Base-by-base conservation (phyloP, 2,888 invertebrate genomes). In the Meandrusa payeni region DNA sequence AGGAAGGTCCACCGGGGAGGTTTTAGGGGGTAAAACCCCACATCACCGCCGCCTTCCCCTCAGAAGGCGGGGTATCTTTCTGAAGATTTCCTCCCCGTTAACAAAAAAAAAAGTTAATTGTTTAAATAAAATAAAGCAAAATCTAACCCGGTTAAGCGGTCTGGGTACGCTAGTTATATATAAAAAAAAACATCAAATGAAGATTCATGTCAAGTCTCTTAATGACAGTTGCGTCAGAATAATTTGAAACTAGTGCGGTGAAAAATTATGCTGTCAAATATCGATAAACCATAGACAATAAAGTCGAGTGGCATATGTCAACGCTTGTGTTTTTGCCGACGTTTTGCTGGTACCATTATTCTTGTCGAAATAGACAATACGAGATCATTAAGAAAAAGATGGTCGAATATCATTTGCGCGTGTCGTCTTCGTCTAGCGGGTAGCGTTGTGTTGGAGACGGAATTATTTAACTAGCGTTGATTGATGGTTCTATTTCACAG, bases 381-480 rank as follows among this genome's bases (percentile, higher is more conserved):
- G 5, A 33, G n/a, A 34, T 41, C 41, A 28, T 41, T 41, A 41
- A 34, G 33, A 5, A 5, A 33, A 33, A 27, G 27, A n/a, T 27
- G 20, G 27, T 33, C 33, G 33, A 33, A 28, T 41, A 41, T 36
- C 17, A 27, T 41, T 34, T 33, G 24, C n/a, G 39, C n/a, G 7
- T 24, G 2, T 6, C 24, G 5, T 20, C 22, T 20, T 12, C 4
- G 5, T 28, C n/a, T n/a, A 5, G 28, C 3, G 20, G 27, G n/a
- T 15, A 15, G 33, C 41, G 27, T 41, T 33, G 34, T 22, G 41
- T 33, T 27, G 27, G 27, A 11, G 22, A 41, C 33, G 20, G 41
- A 34, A 41, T 34, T 28, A 34, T 34, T 34, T 26, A 34, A 28
- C 15, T 41, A 13, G 22, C 20, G 13, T 41, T 41, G 41, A 41